Percentiles rank a stretch among this genome's conserved stretches.
Conservation (phyloP, 2,113 vertebrate genomes). For the Theristicus caerulescens region DNA sequence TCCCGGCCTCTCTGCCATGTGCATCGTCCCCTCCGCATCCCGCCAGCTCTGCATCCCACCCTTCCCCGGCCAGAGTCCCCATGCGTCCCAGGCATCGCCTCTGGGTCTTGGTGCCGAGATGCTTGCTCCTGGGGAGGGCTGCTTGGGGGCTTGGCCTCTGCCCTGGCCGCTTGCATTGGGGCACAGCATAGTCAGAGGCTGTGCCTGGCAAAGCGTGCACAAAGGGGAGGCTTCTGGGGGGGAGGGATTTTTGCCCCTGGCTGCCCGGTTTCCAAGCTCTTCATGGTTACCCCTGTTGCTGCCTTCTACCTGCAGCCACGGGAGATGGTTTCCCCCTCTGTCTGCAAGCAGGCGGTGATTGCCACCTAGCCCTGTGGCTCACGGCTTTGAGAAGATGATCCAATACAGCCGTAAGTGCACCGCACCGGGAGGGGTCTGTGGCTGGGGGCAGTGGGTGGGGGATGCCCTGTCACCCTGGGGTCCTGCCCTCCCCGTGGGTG, state of each 20-base stretch:
- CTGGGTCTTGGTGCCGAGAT: background rate
- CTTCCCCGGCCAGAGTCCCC: fast-evolving
- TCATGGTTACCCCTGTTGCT: too few relatives aligned
- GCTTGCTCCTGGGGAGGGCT: background rate
- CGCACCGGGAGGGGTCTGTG: background rate
- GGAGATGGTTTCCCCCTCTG: background rate
- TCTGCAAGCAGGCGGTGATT: background rate
- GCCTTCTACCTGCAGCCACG: background rate
- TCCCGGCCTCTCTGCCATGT: fast-evolving
- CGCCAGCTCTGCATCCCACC: background rate
- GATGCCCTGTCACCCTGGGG: background rate
- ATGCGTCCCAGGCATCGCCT: fast-evolving
- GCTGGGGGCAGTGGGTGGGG: background rate
- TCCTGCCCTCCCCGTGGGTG: background rate
- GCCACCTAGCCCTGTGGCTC: fast-evolving
- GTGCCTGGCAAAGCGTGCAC: background rate
- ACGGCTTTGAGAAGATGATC: background rate
- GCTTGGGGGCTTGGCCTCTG: background rate
- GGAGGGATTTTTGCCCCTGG: background rate
- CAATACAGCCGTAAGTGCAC: background rate
- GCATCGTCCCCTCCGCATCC: background rate
- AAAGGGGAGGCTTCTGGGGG: background rate
- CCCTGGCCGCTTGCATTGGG: fast-evolving
- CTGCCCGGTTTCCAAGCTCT: background rate
- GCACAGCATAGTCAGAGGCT: fast-evolving